Conservation (phyloP, 2,797 vertebrate species). For the Percopsis omiscomaycus region DNA sequence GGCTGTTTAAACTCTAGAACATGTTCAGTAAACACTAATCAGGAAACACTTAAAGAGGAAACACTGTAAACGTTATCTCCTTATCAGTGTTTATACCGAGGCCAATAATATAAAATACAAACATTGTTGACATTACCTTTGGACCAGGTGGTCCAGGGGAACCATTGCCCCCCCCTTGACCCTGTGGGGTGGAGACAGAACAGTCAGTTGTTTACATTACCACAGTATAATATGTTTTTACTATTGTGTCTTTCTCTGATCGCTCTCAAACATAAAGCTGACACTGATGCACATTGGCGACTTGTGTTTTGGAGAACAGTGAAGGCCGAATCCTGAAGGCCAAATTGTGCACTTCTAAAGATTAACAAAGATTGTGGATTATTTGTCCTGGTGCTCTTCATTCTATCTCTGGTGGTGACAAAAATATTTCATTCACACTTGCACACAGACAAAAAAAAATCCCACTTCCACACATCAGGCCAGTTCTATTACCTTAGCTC, state of each 20-base stretch:
- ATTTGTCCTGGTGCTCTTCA: no score
- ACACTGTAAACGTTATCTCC: no score
- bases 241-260: background rate
- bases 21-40: no score
- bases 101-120: background rate
- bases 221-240: background rate
- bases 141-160: conserved; percentile 53
- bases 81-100: no score
- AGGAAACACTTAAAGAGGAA: no score
- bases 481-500: conserved; percentile 54
- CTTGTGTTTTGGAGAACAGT: no score
- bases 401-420: background rate
- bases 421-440: background rate
- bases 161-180: conserved; percentile 53
- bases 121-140: conserved; percentile 44
- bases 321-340: no score
- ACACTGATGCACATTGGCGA: no score
- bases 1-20: no score
- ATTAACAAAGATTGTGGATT: no score
- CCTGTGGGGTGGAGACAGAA: conserved; percentile 46
- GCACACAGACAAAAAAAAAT: background rate
- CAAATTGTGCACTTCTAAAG: no score
- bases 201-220: conserved; percentile 12
- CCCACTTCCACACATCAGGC: background rate
- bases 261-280: background rate